Evolutionary conservation across 2,888 invertebrate species (phyloP), one percentile per base, ranked within the genome.

Genomic region (Temnothorax rugatulus): DNA sequence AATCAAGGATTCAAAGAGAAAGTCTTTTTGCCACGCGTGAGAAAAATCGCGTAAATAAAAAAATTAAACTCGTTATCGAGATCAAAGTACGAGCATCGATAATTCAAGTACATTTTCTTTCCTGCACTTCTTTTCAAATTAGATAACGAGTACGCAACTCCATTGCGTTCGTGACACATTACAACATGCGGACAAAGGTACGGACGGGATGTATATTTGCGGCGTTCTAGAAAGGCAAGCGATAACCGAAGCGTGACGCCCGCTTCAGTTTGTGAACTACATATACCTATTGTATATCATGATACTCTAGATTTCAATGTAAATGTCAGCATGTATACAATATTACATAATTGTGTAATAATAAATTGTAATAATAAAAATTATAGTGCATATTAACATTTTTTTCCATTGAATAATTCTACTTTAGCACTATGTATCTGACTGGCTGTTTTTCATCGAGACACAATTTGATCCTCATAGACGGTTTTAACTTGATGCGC

Each of bases 221-320:
- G 15, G 47, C 66, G 82, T 74, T 88, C 87, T 89, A 90, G 89
- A 91, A 89, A 87, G 86, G 88, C 76, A 85, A 84, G 86, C 68
- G 59, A 61, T 85, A 83, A 81, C 13, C 84, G 86, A 88, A 87
- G 85, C 91, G 82, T 90, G 77, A 86, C 88, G 71, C 75, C 74
- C 82, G 69, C 84, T 76, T 91, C 84, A 84, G 66, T 74, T 74
- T 13, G 29, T 34, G 7, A 52, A 64, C 21, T 86, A 83, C 88
- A 88, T 44, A 44, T 86, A 83, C 88, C 87, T 44, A 44, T 44
- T 2, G 29, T 41, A 13, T 13, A 13, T 29, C 29, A 29, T 29
- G 0, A 2, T 50, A 50, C 90, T 90, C 25, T 90, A 88, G 90
- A 92, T 90, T 92, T 91, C 90, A 90, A 90, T 92, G 90, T 89